These are phyloP conservation scores for Pitta sordida DNA, from an alignment of 2,113 vertebrate genomes.

Conservation along the genomic window DNA sequence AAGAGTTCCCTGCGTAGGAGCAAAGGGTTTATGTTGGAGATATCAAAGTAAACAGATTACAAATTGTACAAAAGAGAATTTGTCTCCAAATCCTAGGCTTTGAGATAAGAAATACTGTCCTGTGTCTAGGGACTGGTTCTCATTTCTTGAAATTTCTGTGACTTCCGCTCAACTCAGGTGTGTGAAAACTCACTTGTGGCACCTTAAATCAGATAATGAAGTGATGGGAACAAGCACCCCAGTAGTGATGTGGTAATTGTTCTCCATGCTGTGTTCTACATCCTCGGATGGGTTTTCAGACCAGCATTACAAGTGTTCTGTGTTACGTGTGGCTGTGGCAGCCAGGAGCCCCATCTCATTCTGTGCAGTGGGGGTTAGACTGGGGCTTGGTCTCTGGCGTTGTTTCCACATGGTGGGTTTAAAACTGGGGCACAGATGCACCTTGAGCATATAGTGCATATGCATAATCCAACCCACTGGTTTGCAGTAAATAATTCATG, in stretches of 20 bases:
- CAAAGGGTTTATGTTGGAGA: not conserved
- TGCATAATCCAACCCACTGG: conserved; percentile 44
- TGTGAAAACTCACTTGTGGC: not conserved
- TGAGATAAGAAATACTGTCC: too few relatives aligned
- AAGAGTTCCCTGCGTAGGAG: not conserved
- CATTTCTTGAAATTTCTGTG: not conserved
- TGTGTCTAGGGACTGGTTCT: not conserved
- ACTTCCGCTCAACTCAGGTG: not conserved
- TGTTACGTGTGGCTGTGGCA: not conserved
- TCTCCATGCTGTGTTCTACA: not conserved
- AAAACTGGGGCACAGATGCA: conserved; percentile 60
- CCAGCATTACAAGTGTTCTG: not conserved
- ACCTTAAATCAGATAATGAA: not conserved
- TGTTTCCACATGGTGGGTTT: conserved; percentile 1
- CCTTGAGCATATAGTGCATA: not conserved
- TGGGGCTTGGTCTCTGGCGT: not conserved
- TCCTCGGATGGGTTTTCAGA: not conserved
- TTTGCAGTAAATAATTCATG: conserved; percentile 71
- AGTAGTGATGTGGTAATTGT: accelerated
- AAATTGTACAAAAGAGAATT: not conserved
- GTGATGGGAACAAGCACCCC: not conserved
- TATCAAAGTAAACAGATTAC: not conserved
- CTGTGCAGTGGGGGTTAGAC: not conserved
- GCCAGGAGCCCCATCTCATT: not conserved
- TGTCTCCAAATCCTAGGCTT: not conserved